Percentiles rank a stretch among this genome's conserved stretches.
Evolutionary conservation across 2,113 vertebrate genomes (phyloP).

Genomic region (Todiramphus chloris): DNA sequence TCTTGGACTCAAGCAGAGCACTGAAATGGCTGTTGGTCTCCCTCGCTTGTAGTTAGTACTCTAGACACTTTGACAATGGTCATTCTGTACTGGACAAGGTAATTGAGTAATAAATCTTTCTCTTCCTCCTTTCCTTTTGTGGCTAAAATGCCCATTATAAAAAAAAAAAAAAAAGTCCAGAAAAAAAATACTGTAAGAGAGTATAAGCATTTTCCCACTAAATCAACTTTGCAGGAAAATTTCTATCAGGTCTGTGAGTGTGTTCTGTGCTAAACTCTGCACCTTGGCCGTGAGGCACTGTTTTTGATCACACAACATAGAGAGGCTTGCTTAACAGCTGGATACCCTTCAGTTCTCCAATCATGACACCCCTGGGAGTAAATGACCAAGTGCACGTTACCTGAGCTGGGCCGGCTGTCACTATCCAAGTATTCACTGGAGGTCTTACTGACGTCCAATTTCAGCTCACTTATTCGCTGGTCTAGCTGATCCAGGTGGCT

Average conservation of each 20-base stretch:
- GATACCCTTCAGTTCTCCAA: not conserved
- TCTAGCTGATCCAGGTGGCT: slow-evolving; percentile 90
- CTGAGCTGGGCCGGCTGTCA: slow-evolving; percentile 96
- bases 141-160: not conserved
- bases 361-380: not conserved
- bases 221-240: not conserved
- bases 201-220: not conserved
- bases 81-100: not conserved
- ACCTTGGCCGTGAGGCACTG: not conserved
- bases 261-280: not conserved
- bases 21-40: not conserved
- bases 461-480: slow-evolving; percentile 89
- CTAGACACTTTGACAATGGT: not conserved
- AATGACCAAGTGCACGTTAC: slow-evolving; percentile 56
- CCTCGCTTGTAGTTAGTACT: not conserved
- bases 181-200: not conserved
- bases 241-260: not conserved
- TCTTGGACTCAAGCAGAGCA: not conserved
- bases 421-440: slow-evolving; percentile 85
- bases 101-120: not conserved
- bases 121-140: not conserved
- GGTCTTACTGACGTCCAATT: slow-evolving; percentile 83
- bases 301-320: not conserved
- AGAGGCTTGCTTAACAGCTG: not conserved
- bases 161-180: not conserved